Evolutionary conservation across 2,113 vertebrate species (phyloP).

Genomic region (Sylvilagus bachmani): DNA sequence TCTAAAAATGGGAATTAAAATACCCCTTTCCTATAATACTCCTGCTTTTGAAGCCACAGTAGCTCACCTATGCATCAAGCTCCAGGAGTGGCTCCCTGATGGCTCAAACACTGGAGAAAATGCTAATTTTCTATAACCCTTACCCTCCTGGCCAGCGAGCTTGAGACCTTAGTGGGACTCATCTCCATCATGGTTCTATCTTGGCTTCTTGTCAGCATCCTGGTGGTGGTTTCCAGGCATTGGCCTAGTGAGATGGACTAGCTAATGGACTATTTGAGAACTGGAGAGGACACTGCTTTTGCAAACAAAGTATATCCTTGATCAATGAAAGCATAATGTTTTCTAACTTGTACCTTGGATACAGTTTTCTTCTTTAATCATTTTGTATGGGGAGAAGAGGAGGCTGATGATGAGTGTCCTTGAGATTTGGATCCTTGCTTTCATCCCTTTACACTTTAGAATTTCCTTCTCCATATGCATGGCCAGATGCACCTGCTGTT

Average conservation of each 20-base stretch:
- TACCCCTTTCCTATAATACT: not conserved
- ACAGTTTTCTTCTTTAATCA: not conserved
- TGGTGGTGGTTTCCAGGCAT: not conserved
- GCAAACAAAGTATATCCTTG: not conserved
- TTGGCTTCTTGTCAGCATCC: not conserved
- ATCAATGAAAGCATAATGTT: not conserved
- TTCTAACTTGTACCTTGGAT: not conserved
- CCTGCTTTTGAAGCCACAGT: not conserved
- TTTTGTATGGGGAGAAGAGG: not conserved
- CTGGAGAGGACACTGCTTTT: not conserved
- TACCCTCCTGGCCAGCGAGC: not conserved
- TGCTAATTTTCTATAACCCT: not conserved
- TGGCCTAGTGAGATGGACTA: not conserved
- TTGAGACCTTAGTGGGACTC: not conserved
- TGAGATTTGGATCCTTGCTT: not conserved
- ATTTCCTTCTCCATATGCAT: not conserved
- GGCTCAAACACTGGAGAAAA: not conserved
- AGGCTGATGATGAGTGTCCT: too few species aligned
- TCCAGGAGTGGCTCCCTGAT: too few species aligned
- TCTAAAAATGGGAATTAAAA: not conserved
- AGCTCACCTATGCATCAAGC: not conserved
- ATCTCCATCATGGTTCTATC: not conserved
- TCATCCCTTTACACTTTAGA: not conserved
- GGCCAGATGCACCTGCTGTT: accelerated
- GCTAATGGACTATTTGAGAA: not conserved